Evolutionary conservation across 2,797 vertebrate genomes (phyloP), one percentile per base, ranked within the genome.

Genomic region (Tenualosa ilisha): DNA sequence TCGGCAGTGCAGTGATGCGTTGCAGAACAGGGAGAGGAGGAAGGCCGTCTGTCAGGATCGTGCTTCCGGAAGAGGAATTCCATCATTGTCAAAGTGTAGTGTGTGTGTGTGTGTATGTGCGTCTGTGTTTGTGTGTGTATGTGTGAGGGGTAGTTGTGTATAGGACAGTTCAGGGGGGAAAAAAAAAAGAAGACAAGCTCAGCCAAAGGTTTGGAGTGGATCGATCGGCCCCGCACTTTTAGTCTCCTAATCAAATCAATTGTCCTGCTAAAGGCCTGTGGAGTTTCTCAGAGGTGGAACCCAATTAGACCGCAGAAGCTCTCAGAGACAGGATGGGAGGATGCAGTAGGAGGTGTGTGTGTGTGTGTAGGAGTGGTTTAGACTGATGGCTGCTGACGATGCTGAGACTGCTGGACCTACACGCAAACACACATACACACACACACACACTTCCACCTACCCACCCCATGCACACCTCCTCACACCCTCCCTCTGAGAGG

Each of bases 211-310:
- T 85, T 87, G 13, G 31, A 40, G 68, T 15, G 3, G 91, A 96
- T 96, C 94, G 89, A 93, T 95, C 91, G 65, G 86, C 86, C 85
- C 91, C 86, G 91, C 93, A 87, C 91, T 91, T 94, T 92, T 88
- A 89, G 90, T 87, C 81, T 85, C 93, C 86, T 94, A 96, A 96
- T 96, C 93, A 91, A 90, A 92, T 91, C 93, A 91, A 95, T 91
- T 94, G 93, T 91, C 93, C 94, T 95, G 90, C 26, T 53, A 91
- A 89, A 87, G 84, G 91, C 93, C 81, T 94, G 92, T 89, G 89
- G 87, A 90, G 90, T 90, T 93, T 90, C 88, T 92, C 93, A 90
- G 88, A 90, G 86, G 88, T 91, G 89, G 95, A 95, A 96, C 94
- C 91, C 91, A 93, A 95, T 96, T 95, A 95, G 87, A 79, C 90